These are phyloP conservation scores for Disparrhopalites patrizii DNA, from an alignment of 2,888 invertebrate species.

Conservation along the genomic window DNA sequence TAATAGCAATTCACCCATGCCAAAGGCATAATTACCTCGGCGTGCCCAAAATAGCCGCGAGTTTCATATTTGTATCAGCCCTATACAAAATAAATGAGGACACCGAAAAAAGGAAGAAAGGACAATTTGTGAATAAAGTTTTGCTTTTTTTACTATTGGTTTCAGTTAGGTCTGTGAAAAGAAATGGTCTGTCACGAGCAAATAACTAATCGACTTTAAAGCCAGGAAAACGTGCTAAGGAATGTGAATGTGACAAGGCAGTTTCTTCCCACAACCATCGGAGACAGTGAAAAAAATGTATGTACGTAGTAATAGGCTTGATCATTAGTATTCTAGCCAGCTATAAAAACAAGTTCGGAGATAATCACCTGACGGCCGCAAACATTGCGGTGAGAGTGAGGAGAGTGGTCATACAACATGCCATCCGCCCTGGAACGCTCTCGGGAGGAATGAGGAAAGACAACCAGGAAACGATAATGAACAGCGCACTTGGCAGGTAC, in stretches of 20 bases:
- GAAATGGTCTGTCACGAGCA: no score
- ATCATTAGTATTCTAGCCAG: no score
- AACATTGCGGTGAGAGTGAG: constrained; percentile 48
- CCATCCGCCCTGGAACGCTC: constrained; percentile 45
- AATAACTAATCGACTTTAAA: no score
- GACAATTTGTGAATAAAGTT: no score
- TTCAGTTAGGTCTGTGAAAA: no score
- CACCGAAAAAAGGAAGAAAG: constrained; percentile 8
- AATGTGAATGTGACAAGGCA: no score
- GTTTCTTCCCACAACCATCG: no score
- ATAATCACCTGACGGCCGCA: constrained; percentile 43
- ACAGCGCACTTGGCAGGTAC: constrained; percentile 46
- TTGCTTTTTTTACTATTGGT: no score
- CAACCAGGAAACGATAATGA: constrained; percentile 48
- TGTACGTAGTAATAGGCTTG: no score
- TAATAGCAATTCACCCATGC: not conserved
- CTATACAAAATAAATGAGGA: constrained; percentile 2
- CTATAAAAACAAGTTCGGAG: not conserved
- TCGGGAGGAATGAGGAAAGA: constrained; percentile 42
- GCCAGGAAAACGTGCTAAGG: no score
- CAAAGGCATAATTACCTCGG: constrained; percentile 14
- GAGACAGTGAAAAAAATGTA: no score
- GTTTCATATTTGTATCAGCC: not conserved
- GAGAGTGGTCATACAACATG: constrained; percentile 47
- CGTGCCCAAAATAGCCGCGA: constrained; percentile 2